Conservation (phyloP, 2,113 vertebrate genomes). For the Anolis sagrei region DNA sequence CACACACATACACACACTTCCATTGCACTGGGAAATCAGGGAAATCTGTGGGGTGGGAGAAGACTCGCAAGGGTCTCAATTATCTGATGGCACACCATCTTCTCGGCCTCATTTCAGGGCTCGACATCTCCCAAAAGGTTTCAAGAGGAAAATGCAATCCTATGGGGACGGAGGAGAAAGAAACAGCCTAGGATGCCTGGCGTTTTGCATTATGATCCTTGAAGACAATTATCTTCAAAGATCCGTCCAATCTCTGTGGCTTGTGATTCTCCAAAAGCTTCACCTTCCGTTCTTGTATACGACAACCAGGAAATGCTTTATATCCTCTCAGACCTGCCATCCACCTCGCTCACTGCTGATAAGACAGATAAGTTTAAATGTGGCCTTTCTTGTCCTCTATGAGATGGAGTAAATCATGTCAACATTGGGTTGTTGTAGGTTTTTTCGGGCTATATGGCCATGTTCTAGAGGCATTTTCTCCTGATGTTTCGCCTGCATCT, state of each 20-base stretch:
- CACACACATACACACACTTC: constrained; percentile 8
- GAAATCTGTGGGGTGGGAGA: background rate
- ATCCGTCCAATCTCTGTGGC: too few relatives aligned
- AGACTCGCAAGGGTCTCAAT: too few relatives aligned
- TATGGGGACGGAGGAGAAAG: background rate
- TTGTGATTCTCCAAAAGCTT: background rate
- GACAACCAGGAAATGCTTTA: background rate
- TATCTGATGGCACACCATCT: background rate
- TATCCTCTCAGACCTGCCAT: background rate
- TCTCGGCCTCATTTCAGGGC: background rate
- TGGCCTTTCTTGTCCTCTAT: too few relatives aligned
- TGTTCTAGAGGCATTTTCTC: too few relatives aligned
- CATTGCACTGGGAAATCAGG: constrained; percentile 4
- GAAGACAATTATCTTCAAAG: background rate
- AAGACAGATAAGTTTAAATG: too few relatives aligned
- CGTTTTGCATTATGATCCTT: background rate
- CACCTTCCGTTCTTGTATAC: too few relatives aligned
- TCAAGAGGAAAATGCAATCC: background rate
- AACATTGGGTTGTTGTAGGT: too few relatives aligned
- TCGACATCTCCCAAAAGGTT: too few relatives aligned
- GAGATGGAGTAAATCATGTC: too few relatives aligned
- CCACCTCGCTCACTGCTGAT: background rate
- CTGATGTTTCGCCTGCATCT: too few relatives aligned
- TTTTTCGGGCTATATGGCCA: too few relatives aligned
- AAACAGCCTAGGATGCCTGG: background rate